A percentile compares a stretch with the other conserved stretches of the same genome.
Evolutionary conservation across 2,797 vertebrate genomes (phyloP).

Genomic region (Eospalax fontanierii): DNA sequence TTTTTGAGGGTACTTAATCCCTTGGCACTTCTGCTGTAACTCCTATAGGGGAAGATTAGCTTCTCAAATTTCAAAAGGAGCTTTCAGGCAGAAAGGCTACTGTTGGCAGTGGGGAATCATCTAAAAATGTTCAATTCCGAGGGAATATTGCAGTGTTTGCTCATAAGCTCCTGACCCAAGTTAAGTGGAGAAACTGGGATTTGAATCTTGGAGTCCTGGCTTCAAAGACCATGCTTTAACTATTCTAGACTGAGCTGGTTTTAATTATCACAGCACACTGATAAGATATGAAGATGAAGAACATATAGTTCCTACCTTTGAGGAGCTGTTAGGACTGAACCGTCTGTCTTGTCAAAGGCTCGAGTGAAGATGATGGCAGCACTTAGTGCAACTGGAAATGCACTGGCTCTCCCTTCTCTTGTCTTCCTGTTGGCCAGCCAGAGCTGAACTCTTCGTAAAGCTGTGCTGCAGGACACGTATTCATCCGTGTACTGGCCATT

Average conservation of each 20-base stretch:
- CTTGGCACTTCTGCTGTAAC: background rate
- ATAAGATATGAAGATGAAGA: conserved; percentile 6
- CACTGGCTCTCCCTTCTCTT: background rate
- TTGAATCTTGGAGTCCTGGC: conserved; percentile 26
- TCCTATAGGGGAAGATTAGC: background rate
- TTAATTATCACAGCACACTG: background rate
- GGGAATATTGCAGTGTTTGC: conserved; percentile 1
- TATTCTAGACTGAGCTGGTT: background rate
- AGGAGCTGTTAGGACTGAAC: conserved; percentile 35
- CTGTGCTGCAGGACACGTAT: background rate
- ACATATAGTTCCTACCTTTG: background rate
- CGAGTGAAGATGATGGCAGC: conserved; percentile 4
- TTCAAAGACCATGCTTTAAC: conserved; percentile 45
- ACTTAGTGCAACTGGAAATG: background rate
- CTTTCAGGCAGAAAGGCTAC: conserved; percentile 1
- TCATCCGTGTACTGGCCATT: background rate
- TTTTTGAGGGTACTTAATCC: conserved; percentile 52
- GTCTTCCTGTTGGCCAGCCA: background rate
- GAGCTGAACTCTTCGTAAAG: background rate
- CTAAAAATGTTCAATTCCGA: conserved; percentile 53
- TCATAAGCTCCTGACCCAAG: background rate
- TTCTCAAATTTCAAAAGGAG: conserved; percentile 52
- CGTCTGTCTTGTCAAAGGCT: conserved; percentile 37
- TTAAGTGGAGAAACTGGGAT: conserved; percentile 45
- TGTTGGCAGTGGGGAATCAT: background rate